Evolutionary conservation across 2,113 vertebrate species (phyloP), one percentile per base, ranked within the genome.

Genomic region (Mola mola): DNA sequence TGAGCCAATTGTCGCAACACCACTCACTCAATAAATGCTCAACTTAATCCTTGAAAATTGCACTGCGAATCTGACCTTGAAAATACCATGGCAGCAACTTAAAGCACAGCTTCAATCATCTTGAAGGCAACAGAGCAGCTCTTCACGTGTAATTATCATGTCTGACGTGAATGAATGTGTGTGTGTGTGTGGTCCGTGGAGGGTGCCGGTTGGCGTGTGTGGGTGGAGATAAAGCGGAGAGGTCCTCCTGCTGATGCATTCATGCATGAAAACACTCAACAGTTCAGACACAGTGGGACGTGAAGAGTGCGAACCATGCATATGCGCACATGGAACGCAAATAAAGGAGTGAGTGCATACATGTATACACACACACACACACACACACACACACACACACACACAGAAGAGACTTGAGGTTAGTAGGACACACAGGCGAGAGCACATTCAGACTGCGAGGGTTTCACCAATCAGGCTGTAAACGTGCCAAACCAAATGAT

Each of bases 161-260:
- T 73, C 64, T 73, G 44, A 66, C 82, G 75, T 84, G 46, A 24
- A 37, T 31, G 74, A 7, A 13, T 38, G 21, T 36, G 49, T 16
- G 60, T 28, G 48, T 51, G 51, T 55, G 43, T 79, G 44, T 25
- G 49, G 49, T 36, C 49, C 22, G 42, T 19, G 11, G 20, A 15
- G 42, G 12, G 21, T 42, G 21, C 42, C 5, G 42, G 21, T 22
- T 22, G 19, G 48, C 10, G 44, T 65, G 78, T 78, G 80, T 75
- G 79, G 64, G 83, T 72, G 75, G 48, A 82, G 83, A 88, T 87
- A 86, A 85, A 73, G 61, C 72, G 13, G 26, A 64, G 80, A 70
- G 63, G 57, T 42, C 51, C 51, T 52, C 55, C 59, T 29, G 11
- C 43, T 38, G 64, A 79, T 33, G 63, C 59, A 67, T 25, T 74